These are phyloP conservation scores for Drosophila kanekoi DNA, from an alignment of 2,888 invertebrate genomes.

Conservation along the genomic window DNA sequence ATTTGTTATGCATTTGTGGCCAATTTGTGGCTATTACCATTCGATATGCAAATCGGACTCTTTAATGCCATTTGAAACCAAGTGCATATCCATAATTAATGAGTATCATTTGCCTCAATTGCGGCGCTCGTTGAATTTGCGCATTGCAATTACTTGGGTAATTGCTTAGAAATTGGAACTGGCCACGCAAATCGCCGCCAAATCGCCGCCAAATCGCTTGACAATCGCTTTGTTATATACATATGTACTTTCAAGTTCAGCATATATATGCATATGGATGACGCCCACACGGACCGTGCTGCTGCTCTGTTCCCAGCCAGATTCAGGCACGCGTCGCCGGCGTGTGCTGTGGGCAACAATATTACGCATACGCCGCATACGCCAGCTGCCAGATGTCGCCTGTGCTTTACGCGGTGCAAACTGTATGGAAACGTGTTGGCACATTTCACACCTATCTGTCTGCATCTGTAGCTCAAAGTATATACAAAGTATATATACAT, in stretches of 20 bases:
- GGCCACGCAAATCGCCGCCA: neutral
- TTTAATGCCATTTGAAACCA: neutral
- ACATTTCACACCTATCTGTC: conserved; percentile 44
- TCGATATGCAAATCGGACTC: neutral
- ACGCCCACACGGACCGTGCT: neutral
- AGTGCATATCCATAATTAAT: conserved; percentile 28
- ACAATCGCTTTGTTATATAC: neutral
- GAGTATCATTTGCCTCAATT: conserved; percentile 1
- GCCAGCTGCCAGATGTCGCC: conserved; percentile 8
- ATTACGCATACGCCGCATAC: conserved; percentile 52
- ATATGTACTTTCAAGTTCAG: conserved; percentile 29
- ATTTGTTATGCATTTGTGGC: conserved; percentile 4
- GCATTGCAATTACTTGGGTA: conserved; percentile 19
- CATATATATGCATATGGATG: neutral
- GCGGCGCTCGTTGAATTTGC: conserved; percentile 14
- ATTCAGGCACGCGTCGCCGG: conserved; percentile 41
- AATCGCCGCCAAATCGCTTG: conserved; percentile 16
- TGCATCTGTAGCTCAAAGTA: conserved; percentile 3
- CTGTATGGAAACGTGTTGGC: conserved; percentile 18
- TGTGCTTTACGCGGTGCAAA: conserved; percentile 5
- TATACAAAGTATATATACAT: neutral
- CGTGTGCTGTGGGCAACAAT: conserved; percentile 34
- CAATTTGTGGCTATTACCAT: conserved; percentile 17
- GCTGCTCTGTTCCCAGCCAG: conserved; percentile 7
- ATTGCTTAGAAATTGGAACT: conserved; percentile 7